phyloP scores from a whole-genome alignment of 2,888 invertebrate species.

The Stenolophus ochropezus region DNA sequence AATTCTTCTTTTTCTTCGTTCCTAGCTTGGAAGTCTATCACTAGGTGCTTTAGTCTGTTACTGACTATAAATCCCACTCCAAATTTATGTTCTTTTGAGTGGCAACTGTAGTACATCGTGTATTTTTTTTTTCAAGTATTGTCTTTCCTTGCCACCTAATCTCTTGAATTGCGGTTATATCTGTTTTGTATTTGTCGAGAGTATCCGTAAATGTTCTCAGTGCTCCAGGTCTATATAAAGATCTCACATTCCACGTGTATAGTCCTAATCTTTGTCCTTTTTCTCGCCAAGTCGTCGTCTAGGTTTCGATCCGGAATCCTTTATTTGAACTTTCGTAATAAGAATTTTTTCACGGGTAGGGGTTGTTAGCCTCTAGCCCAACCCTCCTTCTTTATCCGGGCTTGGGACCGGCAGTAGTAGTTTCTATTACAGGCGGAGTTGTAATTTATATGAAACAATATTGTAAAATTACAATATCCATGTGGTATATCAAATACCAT shows the following conservation, averaged over 20 bases:
- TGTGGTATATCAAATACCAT: no score
- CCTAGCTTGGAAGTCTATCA: constrained; percentile 58
- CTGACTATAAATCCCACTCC: constrained; percentile 15
- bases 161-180: constrained; percentile 20
- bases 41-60: constrained; percentile 16
- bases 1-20: not conserved
- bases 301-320: not conserved
- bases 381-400: not conserved
- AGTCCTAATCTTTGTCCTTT: not conserved
- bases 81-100: not conserved
- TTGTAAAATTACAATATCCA: no score
- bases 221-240: constrained; percentile 5
- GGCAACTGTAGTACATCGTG: constrained; percentile 6
- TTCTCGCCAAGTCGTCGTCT: not conserved
- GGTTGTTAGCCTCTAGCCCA: not conserved
- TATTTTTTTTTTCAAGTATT: not conserved
- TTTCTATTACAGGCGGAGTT: no score
- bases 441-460: no score
- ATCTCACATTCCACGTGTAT: constrained; percentile 6
- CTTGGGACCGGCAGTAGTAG: no score
- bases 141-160: not conserved
- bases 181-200: constrained; percentile 14
- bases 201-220: not conserved
- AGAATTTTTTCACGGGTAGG: not conserved
- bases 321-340: not conserved